Percentiles rank a stretch among this genome's conserved stretches.
Conservation (phyloP, 2,888 invertebrate genomes). For the Dastarcus helophoroides region DNA sequence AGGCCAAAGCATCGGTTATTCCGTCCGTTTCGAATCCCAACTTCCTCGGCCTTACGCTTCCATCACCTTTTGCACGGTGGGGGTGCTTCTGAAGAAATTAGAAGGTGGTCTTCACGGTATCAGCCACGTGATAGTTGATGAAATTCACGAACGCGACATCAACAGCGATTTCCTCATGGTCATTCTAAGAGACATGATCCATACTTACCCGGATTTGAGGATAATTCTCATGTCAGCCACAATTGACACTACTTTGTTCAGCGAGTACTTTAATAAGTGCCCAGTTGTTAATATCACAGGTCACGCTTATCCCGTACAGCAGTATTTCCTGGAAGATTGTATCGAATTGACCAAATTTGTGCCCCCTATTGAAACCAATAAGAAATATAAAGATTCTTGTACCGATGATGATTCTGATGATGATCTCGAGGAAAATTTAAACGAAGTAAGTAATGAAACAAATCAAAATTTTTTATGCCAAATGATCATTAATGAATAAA, state of each 20-base stretch:
- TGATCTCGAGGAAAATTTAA: constrained; percentile 57
- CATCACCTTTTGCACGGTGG: constrained; percentile 92
- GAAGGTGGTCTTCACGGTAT: constrained; percentile 90
- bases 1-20: constrained; percentile 73
- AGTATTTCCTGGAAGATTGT: constrained; percentile 89
- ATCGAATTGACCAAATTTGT: constrained; percentile 76
- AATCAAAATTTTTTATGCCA: background rate
- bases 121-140: constrained; percentile 95
- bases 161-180: constrained; percentile 96
- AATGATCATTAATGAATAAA: background rate
- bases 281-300: constrained; percentile 88
- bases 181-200: constrained; percentile 88
- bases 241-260: constrained; percentile 87
- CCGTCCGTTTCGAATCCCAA: constrained; percentile 88
- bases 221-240: constrained; percentile 98
- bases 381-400: constrained; percentile 48
- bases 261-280: constrained; percentile 82
- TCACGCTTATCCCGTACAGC: constrained; percentile 74
- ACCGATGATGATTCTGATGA: constrained; percentile 53
- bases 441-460: constrained; percentile 41
- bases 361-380: constrained; percentile 62
- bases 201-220: constrained; percentile 79
- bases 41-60: constrained; percentile 89
- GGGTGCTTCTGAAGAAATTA: constrained; percentile 83
- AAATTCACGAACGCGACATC: constrained; percentile 86